Evolutionary conservation across 2,113 vertebrate genomes (phyloP), one percentile per base, ranked within the genome.

Genomic region (Apteryx owenii): DNA sequence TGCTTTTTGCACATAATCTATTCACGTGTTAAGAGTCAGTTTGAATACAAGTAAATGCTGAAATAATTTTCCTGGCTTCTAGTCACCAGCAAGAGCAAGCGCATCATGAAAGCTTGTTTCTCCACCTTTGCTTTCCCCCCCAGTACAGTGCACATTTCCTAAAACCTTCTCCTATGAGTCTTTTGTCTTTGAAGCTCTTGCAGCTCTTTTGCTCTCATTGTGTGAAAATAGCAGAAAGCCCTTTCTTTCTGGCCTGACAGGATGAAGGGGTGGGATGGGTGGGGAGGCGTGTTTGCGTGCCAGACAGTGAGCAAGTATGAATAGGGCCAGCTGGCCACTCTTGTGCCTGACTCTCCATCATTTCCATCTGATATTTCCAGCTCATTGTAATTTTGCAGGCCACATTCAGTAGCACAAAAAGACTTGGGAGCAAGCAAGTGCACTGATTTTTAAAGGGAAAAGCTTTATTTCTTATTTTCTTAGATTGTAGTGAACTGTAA

Each of bases 321-420:
- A 95, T 89, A 56, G 92, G 90, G 89, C 88, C 95, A 97, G 96
- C 96, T 97, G 97, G 96, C 92, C 82, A 60, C 56, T 50, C 75
- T 48, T 25, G n/a, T 50, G 88, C 78, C 86, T 5, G 0, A 60
- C 93, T 23, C 88, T 14, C 85, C 81, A 38, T 36, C 90, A 19
- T 69, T 92, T 90, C 95, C 90, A 94, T 84, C 88, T 93, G 86
- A 97, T 89, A 46, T 31, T 85, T 90, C 90, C 82, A 81, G 75
- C 81, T 92, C 58, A 70, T 93, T 89, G 77, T 89, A 7, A 88
- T 88, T 84, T 85, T 71, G 81, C 82, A 95, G 79, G 88, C 81
- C 70, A 64, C 68, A 36, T 81, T 95, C 76, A 86, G 76, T 84
- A 91, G 56, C 64, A 85, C 75, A 88, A 71, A 93, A 85, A 91